Evolutionary conservation across 2,888 invertebrate species (phyloP).

Genomic region (Priocnemis perturbator): DNA sequence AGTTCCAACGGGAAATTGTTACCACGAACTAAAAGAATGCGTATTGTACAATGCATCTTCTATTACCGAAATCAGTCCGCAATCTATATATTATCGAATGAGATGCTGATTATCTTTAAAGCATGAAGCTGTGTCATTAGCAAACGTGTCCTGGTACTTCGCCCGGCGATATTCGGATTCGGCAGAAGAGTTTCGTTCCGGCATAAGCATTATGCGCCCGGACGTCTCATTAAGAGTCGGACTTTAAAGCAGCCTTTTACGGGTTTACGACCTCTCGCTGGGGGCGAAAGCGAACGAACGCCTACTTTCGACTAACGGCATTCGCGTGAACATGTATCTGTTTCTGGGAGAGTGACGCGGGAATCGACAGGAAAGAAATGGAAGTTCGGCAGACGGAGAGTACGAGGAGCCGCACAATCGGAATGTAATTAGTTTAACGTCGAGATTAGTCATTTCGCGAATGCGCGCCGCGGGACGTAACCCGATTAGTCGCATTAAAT

Average conservation of each 20-base stretch:
- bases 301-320: neutral
- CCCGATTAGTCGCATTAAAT: constrained; percentile 61
- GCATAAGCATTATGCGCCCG: constrained; percentile 60
- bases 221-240: constrained; percentile 66
- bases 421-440: constrained; percentile 50
- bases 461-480: constrained; percentile 43
- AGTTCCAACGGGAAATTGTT: neutral
- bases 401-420: neutral
- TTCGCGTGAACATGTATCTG: neutral
- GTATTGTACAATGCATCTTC: too few relatives aligned
- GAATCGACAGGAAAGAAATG: neutral
- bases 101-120: too few relatives aligned
- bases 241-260: constrained; percentile 69
- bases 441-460: constrained; percentile 61
- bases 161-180: constrained; percentile 38
- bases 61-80: too few relatives aligned
- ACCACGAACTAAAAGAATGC: too few relatives aligned
- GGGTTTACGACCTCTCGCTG: constrained; percentile 63
- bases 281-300: constrained; percentile 9
- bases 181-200: constrained; percentile 50
- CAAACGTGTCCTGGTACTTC: constrained; percentile 44
- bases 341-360: neutral
- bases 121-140: constrained; percentile 37
- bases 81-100: too few relatives aligned
- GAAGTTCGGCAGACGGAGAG: neutral